Conservation (phyloP, 2,113 vertebrate genomes). For the Xenotilapia caudafasciata region DNA sequence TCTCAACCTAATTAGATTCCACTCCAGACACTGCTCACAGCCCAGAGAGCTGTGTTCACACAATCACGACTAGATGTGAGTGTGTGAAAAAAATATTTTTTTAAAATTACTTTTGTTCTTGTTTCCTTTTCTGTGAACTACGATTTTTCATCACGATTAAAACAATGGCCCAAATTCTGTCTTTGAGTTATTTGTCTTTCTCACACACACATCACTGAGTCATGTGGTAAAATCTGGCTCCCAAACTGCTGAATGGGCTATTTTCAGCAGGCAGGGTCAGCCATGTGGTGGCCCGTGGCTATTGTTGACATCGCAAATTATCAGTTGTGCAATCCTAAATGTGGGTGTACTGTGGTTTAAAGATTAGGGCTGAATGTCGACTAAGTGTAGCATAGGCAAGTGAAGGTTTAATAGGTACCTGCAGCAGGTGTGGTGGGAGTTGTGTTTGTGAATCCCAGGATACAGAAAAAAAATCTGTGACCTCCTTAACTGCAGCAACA, state of each 20-base stretch:
- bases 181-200: background rate
- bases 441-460: background rate
- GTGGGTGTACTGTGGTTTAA: conserved; percentile 24
- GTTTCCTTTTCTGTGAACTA: background rate
- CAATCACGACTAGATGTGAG: background rate
- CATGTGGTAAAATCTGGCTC: background rate
- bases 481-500: background rate
- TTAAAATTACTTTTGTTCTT: fast-evolving
- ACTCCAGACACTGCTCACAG: background rate
- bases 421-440: background rate
- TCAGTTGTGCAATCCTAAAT: conserved; percentile 33
- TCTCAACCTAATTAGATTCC: background rate
- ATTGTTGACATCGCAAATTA: conserved; percentile 35
- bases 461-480: background rate
- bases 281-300: background rate
- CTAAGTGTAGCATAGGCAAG: conserved; percentile 8
- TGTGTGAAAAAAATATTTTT: background rate
- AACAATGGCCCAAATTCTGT: background rate
- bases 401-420: conserved; percentile 24
- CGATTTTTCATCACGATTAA: background rate
- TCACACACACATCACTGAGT: background rate
- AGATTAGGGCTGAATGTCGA: conserved; percentile 11
- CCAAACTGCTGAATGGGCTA: conserved; percentile 8
- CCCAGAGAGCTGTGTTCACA: background rate
- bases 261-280: conserved; percentile 16